Percentiles rank a stretch among this genome's conserved stretches.
These are phyloP conservation scores for Lacerta viridis DNA, from an alignment of 2,797 vertebrate species.

Conservation along the genomic window DNA sequence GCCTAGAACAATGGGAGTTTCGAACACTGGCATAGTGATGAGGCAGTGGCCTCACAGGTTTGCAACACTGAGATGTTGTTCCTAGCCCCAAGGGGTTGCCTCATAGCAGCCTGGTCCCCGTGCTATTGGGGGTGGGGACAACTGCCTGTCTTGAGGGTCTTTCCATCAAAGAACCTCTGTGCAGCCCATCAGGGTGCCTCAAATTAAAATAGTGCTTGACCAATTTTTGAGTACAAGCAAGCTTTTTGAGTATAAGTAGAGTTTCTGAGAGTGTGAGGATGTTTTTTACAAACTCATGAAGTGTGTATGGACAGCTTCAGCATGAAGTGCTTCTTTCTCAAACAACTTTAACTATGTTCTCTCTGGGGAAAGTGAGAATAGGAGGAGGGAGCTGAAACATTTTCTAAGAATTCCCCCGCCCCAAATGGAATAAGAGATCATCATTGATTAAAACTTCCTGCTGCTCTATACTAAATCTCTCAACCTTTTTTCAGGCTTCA, in stretches of 20 bases:
- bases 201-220: not conserved
- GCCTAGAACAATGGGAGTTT: no score
- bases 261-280: not conserved
- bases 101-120: not conserved
- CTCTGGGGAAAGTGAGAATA: not conserved
- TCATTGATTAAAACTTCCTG: slow-evolving; percentile 63
- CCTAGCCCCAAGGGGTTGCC: not conserved
- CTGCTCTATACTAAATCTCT: not conserved
- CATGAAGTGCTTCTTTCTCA: slow-evolving; percentile 43
- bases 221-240: not conserved
- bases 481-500: slow-evolving; percentile 40
- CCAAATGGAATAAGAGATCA: slow-evolving; percentile 24
- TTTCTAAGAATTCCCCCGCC: slow-evolving; percentile 8
- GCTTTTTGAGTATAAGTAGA: not conserved
- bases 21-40: not conserved
- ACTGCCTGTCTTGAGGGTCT: not conserved
- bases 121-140: not conserved
- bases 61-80: not conserved
- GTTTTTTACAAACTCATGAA: not conserved
- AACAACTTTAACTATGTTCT: slow-evolving; percentile 47
- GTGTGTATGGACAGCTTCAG: slow-evolving; percentile 7
- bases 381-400: slow-evolving; percentile 2
- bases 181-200: not conserved
- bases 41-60: not conserved
- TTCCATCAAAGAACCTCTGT: not conserved